Evolutionary conservation across 2,888 invertebrate genomes (phyloP).

Genomic region (Biston betularia): DNA sequence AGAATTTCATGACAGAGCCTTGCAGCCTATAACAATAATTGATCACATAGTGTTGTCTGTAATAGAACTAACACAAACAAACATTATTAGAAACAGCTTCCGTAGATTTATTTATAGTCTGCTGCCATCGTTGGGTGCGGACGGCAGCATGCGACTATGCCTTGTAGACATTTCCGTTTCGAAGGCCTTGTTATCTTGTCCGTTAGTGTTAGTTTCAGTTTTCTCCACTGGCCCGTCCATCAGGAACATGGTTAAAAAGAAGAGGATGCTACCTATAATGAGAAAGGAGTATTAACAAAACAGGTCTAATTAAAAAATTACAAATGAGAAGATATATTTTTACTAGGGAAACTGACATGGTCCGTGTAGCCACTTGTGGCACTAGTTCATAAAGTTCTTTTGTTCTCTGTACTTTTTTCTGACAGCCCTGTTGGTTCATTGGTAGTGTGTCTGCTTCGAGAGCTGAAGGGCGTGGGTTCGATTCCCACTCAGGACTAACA

Average conservation of each 20-base stretch:
- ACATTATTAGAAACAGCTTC: neutral
- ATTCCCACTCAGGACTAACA: no score
- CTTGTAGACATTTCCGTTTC: conserved; percentile 74
- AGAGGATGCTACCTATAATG: conserved; percentile 91
- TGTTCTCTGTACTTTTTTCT: no score
- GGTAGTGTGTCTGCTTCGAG: no score
- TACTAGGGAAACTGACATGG: no score
- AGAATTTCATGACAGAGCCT: no score
- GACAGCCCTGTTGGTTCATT: no score
- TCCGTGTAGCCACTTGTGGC: no score
- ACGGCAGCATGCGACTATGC: conserved; percentile 48
- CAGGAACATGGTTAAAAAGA: conserved; percentile 92
- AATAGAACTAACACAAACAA: neutral
- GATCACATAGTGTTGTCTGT: no score
- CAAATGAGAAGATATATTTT: neutral
- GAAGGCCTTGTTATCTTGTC: conserved; percentile 85
- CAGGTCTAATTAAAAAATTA: neutral
- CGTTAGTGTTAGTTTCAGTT: conserved; percentile 56
- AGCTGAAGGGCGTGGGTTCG: no score
- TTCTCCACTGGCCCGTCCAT: conserved; percentile 88
- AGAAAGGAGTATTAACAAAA: neutral
- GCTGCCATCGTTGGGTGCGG: conserved; percentile 51
- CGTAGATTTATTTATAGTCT: conserved; percentile 50
- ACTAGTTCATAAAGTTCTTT: no score
- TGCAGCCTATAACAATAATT: no score